phyloP scores from a whole-genome alignment of 2,888 invertebrate genomes.

The Kuschelorhynchus macadamiae region DNA sequence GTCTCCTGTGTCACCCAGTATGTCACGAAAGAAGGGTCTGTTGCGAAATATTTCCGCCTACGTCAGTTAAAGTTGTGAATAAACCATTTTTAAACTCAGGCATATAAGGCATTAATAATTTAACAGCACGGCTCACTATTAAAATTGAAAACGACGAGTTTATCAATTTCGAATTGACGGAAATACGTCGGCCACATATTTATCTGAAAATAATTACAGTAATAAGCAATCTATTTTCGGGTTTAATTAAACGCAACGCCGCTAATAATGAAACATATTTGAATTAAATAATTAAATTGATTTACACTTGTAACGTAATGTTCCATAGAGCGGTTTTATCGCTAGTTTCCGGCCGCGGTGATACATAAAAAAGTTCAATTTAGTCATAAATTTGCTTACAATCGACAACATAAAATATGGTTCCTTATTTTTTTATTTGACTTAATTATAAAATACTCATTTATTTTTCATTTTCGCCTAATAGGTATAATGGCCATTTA shows the following conservation, averaged over 20 bases:
- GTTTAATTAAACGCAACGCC: constrained; percentile 36
- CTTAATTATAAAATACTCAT: no score
- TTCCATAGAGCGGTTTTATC: no score
- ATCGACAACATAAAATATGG: no score
- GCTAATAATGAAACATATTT: constrained; percentile 35
- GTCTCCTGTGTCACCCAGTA: no score
- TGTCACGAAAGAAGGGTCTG: no score
- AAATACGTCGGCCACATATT: constrained; percentile 28
- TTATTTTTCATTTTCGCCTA: no score
- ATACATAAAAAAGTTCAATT: no score
- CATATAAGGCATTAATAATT: background rate
- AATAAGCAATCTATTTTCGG: constrained; percentile 18
- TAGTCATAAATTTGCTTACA: no score
- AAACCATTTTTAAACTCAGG: background rate
- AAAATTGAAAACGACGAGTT: constrained; percentile 9
- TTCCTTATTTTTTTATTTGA: no score
- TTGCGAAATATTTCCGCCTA: background rate
- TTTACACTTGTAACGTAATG: constrained; percentile 7
- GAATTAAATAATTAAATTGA: constrained; percentile 36
- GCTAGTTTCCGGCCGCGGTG: no score
- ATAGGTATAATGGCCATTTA: no score
- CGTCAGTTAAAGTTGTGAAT: constrained; percentile 7
- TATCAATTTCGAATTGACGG: constrained; percentile 18
- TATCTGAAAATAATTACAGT: constrained; percentile 30
- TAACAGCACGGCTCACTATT: background rate